Conservation (phyloP, 1,140 invertebrate genomes). For the Papilio aristodemus region DNA sequence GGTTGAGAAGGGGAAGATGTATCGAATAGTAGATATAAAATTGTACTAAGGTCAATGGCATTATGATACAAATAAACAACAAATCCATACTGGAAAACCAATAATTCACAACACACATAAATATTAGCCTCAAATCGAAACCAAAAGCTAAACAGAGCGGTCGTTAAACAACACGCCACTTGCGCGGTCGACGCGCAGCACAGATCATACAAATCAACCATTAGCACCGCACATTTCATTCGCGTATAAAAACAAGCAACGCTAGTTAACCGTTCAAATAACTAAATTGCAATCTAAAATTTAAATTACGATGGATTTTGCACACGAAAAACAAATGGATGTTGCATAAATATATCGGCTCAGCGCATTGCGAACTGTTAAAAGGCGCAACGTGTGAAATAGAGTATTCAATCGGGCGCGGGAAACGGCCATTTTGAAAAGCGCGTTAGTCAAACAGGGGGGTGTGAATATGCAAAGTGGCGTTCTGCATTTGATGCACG, state of each 20-base stretch:
- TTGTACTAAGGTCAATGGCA: not conserved
- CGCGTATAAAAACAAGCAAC: not conserved
- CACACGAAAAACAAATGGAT: conserved; percentile 25
- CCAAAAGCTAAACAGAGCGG: not conserved
- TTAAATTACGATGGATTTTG: conserved; percentile 24
- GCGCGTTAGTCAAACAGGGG: conserved; percentile 47
- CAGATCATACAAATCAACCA: not conserved
- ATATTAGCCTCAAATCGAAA: not conserved
- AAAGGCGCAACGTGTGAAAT: conserved; percentile 33
- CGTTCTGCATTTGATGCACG: conserved; percentile 50
- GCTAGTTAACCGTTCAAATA: conserved; percentile 1
- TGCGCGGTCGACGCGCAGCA: not conserved
- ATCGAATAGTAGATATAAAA: too few relatives aligned
- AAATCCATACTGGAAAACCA: not conserved
- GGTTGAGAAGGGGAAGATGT: too few relatives aligned
- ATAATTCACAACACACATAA: conserved; percentile 2
- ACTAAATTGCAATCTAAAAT: conserved; percentile 27
- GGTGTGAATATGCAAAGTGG: conserved; percentile 47
- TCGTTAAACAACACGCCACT: not conserved
- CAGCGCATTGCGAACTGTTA: conserved; percentile 27
- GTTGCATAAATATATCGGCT: conserved; percentile 13
- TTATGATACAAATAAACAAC: not conserved
- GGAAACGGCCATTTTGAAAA: conserved; percentile 41
- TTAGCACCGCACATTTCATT: not conserved
- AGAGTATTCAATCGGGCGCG: conserved; percentile 15